Base-by-base conservation (phyloP, 1,140 invertebrate species). In the Brachionus plicatilis region DNA sequence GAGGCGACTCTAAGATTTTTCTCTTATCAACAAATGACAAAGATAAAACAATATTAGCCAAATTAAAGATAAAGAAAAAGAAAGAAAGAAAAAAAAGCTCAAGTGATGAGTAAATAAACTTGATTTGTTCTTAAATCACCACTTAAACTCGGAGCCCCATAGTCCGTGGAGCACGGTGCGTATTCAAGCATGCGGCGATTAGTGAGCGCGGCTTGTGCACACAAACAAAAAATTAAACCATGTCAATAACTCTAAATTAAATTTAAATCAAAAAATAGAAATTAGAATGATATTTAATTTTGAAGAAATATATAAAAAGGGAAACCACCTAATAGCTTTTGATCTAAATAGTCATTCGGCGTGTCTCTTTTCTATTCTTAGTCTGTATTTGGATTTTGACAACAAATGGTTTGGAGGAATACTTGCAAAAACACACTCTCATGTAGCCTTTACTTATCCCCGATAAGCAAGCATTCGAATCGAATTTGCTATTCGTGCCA, bases 401-500 rank as follows among this genome's bases (percentile, higher is more conserved):
- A 43, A 43, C 14, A 17, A 72, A 43, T 24, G 20, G 3, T 60
- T 60, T 9, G 27, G 37, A 43, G 68, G 68, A 72, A 72, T 43
- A 72, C 68, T 72, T 45, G 37, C 41, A 72, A 72, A 72, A n/a
- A 72, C 37, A 43, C 68, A 17, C 37, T 9, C 8, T 20, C 68
- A 72, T 43, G 17, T 41, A 72, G 33, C 9, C 33, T 72, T 72
- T 17, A n/a, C 37, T 72, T 72, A 72, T 72, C 68, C 33, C 33
- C 68, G 68, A 72, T 72, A 72, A 72, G 68, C 41, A 72, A 20
- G 47, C n/a, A 7, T 56, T 56, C 53, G 47, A 53, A 53, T 0
- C n/a, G 43, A 76, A 76, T 76, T 76, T 76, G 47, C 45, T 76
- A 11, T 76, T 76, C 72, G 72, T 76, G 72, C 72, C 20, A 24